Evolutionary conservation across 2,113 vertebrate genomes (phyloP), one percentile per base, ranked within the genome.

Genomic region (Trematomus loennbergii): DNA sequence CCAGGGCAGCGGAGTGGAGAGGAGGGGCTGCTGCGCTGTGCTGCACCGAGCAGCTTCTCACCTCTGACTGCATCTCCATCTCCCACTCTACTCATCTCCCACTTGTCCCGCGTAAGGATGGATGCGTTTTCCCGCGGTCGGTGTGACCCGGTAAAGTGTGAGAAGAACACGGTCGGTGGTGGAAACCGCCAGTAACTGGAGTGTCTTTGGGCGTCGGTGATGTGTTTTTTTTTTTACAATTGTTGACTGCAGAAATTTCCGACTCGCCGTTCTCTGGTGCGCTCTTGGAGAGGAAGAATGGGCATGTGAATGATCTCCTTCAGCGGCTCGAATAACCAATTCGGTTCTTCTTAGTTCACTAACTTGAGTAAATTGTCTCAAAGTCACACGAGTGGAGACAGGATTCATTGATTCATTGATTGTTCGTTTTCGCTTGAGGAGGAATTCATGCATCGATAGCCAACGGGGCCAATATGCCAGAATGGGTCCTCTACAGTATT

Each of bases 401-500:
- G 71, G 74, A 83, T 66, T 82, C 67, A 71, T 66, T 77, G 81
- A 81, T 73, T 68, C 2, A 57, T 81, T 77, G 72, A 75, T 71
- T 71, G 67, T 64, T 85, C 82, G 46, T 82, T 61, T 29, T 49
- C 57, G 79, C 88, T 75, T 61, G 76, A 88, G 81, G 86, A 86
- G 85, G 88, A 93, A 89, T 94, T 91, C 80, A 86, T 91, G 89
- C 86, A 81, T 82, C 82, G 86, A 82, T 90, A 87, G 91, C 87
- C 90, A 25, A 83, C 80, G 82, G 87, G 88, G 88, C 88, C 91
- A 93, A 92, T 92, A 93, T 93, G 93, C 92, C 93, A 94, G 91
- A 85, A 94, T 95, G 94, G 92, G 87, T 93, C 91, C 92, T 79
- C 89, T 94, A 91, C 93, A 89, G 52, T 93, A 91, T 92, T 69